These are phyloP conservation scores for Lithobates sylvaticus DNA, from an alignment of 2,797 vertebrate species.

Conservation along the genomic window DNA sequence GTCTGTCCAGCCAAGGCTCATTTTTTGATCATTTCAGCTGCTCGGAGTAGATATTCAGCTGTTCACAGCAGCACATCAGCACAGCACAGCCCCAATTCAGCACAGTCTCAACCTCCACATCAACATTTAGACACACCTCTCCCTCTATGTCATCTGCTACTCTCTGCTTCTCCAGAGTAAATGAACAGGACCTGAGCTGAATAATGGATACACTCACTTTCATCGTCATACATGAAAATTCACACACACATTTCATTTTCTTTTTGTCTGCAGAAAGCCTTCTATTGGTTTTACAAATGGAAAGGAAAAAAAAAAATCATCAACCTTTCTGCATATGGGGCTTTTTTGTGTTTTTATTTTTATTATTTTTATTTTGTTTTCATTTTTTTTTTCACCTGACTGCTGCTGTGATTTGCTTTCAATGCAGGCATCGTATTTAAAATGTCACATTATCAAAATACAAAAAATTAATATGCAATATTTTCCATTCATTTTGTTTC, in stretches of 20 bases:
- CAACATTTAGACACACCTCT: constrained; percentile 59
- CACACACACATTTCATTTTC: constrained; percentile 12
- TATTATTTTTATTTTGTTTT: no score
- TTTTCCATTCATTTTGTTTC: neutral
- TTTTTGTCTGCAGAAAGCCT: neutral
- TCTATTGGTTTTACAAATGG: neutral
- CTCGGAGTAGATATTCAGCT: constrained; percentile 50
- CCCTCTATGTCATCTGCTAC: constrained; percentile 47
- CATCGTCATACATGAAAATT: constrained; percentile 10
- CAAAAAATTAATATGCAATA: neutral
- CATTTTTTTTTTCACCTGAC: no score
- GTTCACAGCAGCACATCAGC: constrained; percentile 50
- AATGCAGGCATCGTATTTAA: neutral
- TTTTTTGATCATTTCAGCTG: constrained; percentile 54
- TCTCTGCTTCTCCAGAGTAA: constrained; percentile 37
- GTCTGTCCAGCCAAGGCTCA: constrained; percentile 28
- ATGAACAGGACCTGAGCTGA: constrained; percentile 48
- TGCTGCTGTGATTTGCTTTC: no score
- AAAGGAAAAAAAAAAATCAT: neutral
- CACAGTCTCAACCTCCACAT: constrained; percentile 53
- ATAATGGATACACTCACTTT: constrained; percentile 31
- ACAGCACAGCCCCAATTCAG: constrained; percentile 51
- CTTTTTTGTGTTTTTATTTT: no score
- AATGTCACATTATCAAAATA: neutral
- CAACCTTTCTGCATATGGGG: no score